Base-by-base conservation (phyloP, 2,888 invertebrate species). In the Unio pictorum region DNA sequence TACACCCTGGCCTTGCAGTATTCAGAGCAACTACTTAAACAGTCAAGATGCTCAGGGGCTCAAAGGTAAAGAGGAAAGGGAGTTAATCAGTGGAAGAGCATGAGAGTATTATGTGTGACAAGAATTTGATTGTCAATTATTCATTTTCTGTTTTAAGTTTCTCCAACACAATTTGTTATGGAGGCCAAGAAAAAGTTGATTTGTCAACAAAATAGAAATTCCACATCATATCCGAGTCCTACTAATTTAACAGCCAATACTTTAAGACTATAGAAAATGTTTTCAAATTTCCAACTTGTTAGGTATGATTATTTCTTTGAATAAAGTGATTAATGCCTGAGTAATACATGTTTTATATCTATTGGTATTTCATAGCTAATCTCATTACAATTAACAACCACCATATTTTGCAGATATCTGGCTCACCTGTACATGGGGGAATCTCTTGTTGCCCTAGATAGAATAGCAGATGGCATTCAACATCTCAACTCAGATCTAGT, bases 401-500 rank as follows among this genome's bases (percentile, higher is more conserved):
- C 17, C 23, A 30, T 62, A 61, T 23, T 61, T 71, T 78, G 5
- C 77, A 89, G 89, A 69, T 89, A 89, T 81, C 92, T 97, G 84
- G 96, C 94, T 0, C 95, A 96, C 89, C 92, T 97, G 83, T 98
- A 98, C 89, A 94, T 95, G 66, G 96, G 96, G 0, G 97, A 98
- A 91, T 94, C 96, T 45, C 91, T 96, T 18, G 94, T 97, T 67
- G 93, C 94, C 82, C 91, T 89, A 69, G 95, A 97, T 87, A 93
- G 94, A 90, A 93, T 96, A 78, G 91, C 93, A 1, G 96, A 97
- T 89, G 97, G 97, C 1, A 92, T 96, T 18, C 93, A 95, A 70
- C 94, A 95, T 90, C 91, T 98, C 65, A 95, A 96, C 70, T 88
- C 88, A 4, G 89, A 89, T 17, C 62, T 79, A 26, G 81, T 89